A percentile compares a stretch with the other conserved stretches of the same genome.
Conservation (phyloP, 2,797 vertebrate species). For the Gambusia yucatana region DNA sequence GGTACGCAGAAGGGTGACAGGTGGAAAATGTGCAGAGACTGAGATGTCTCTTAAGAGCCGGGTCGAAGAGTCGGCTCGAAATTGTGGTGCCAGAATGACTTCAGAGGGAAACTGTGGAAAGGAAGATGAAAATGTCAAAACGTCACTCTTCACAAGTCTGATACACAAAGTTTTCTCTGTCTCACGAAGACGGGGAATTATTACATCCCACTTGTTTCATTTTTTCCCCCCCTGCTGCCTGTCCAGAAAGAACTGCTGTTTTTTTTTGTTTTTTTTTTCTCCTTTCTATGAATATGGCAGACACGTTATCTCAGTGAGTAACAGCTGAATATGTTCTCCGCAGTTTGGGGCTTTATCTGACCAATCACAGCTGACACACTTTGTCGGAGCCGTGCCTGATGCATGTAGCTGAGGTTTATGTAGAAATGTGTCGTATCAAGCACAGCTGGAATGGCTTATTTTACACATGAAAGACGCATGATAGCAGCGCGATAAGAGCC, state of each 20-base stretch:
- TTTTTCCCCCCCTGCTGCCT: background rate
- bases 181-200: slow-evolving; percentile 49
- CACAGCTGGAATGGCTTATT: slow-evolving; percentile 52
- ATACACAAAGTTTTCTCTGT: slow-evolving; percentile 65
- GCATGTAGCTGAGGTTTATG: slow-evolving; percentile 35
- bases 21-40: slow-evolving; percentile 68
- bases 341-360: slow-evolving; percentile 46
- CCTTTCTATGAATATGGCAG: slow-evolving; percentile 40
- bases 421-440: slow-evolving; percentile 36
- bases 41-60: slow-evolving; percentile 67
- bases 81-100: slow-evolving; percentile 75
- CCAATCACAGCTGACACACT: slow-evolving; percentile 49
- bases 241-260: slow-evolving; percentile 23
- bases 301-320: slow-evolving; percentile 51
- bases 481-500: slow-evolving; percentile 42
- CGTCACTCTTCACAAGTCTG: slow-evolving; percentile 66
- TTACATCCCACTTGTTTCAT: slow-evolving; percentile 40
- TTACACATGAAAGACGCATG: slow-evolving; percentile 53
- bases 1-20: slow-evolving; percentile 71
- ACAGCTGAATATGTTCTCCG: slow-evolving; percentile 29
- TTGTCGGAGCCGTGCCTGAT: slow-evolving; percentile 48
- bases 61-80: slow-evolving; percentile 63
- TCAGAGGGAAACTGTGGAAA: slow-evolving; percentile 56
- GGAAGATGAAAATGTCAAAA: slow-evolving; percentile 76
- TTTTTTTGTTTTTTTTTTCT: background rate